A percentile compares a stretch with the other conserved stretches of the same genome.
phyloP scores from a whole-genome alignment of 2,888 invertebrate genomes.

The Cataglyphis altisquamis region DNA sequence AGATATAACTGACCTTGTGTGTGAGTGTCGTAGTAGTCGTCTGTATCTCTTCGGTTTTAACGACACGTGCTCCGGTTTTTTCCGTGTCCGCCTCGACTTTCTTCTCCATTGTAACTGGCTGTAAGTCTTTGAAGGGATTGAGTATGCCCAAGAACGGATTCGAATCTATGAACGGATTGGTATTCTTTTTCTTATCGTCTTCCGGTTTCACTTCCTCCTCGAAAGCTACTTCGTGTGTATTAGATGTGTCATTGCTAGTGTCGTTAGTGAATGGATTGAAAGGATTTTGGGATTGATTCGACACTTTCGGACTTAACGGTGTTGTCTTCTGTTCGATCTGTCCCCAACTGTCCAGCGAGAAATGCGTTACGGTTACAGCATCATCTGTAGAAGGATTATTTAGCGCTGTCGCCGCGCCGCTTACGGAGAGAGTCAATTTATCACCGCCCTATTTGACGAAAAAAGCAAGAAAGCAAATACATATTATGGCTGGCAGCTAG shows the following conservation, averaged over 20 bases:
- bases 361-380: constrained; percentile 89
- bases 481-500: constrained; percentile 70
- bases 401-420: constrained; percentile 84
- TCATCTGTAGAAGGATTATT: constrained; percentile 80
- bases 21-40: constrained; percentile 82
- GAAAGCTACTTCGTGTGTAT: constrained; percentile 51
- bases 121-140: constrained; percentile 83
- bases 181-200: constrained; percentile 82
- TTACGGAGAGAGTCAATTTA: constrained; percentile 90
- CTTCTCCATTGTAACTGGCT: constrained; percentile 66
- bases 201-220: constrained; percentile 69
- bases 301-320: constrained; percentile 80
- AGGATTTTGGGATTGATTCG: constrained; percentile 84
- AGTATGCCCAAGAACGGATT: constrained; percentile 86
- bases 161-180: constrained; percentile 87
- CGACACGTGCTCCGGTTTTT: constrained; percentile 79
- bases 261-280: constrained; percentile 85
- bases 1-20: constrained; percentile 80
- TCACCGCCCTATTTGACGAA: constrained; percentile 89
- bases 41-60: constrained; percentile 83
- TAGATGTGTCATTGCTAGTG: constrained; percentile 61
- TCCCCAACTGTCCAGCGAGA: constrained; percentile 87
- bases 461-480: constrained; percentile 78
- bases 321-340: constrained; percentile 87
- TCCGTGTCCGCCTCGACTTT: constrained; percentile 73